Evolutionary conservation across 2,888 invertebrate species (phyloP).

Genomic region (Elgonia sp.): DNA sequence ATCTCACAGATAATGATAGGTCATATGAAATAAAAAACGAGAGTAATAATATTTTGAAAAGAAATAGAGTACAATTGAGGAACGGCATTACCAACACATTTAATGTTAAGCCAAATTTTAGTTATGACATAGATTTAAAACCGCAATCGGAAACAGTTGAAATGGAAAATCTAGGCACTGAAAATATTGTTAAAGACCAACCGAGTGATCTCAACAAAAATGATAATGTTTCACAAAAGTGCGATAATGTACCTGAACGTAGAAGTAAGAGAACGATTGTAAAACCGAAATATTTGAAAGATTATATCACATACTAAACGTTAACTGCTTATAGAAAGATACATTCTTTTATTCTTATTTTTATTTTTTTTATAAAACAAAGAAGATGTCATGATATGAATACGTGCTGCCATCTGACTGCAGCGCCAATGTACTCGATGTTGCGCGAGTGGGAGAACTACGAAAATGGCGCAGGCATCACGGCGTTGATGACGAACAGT

Average conservation of each 20-base stretch:
- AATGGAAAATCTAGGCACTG: neutral
- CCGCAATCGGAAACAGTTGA: neutral
- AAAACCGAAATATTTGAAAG: conserved; percentile 5
- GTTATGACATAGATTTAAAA: conserved; percentile 6
- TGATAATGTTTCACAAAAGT: neutral
- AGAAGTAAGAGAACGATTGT: conserved; percentile 1
- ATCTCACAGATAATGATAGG: conserved; percentile 40
- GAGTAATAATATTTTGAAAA: conserved; percentile 40
- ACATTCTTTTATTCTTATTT: neutral
- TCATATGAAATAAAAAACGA: conserved; percentile 48
- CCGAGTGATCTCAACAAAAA: neutral
- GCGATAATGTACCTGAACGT: neutral
- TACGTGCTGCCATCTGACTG: neutral
- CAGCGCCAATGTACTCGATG: no score
- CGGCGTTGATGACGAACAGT: no score
- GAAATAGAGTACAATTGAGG: conserved; percentile 59
- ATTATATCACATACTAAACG: neutral
- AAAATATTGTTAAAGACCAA: neutral
- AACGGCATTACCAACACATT: conserved; percentile 4
- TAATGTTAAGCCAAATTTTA: neutral
- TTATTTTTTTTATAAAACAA: neutral
- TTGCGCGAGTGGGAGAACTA: no score
- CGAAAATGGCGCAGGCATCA: no score
- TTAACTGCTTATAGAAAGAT: neutral
- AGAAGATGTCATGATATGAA: neutral